These are phyloP conservation scores for Periophthalmus magnuspinnatus DNA, from an alignment of 2,797 vertebrate genomes.

Conservation along the genomic window DNA sequence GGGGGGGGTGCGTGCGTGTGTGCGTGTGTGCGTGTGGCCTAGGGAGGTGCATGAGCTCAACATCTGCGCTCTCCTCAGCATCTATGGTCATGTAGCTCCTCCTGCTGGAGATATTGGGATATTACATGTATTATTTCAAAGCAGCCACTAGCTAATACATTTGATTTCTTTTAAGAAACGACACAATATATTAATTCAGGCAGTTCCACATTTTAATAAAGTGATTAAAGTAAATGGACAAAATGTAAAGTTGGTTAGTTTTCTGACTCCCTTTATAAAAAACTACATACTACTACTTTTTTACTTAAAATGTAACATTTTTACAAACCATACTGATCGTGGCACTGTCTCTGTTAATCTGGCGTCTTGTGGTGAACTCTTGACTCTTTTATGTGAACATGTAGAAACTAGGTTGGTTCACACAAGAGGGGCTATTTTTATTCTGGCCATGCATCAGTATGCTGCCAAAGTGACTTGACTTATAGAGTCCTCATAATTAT, in stretches of 20 bases:
- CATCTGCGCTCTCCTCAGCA: conserved; percentile 24
- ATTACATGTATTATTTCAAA: not conserved
- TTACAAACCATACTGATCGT: not conserved
- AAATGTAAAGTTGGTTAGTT: too few species aligned
- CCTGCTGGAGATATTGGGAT: conserved; percentile 44
- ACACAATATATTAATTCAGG: not conserved
- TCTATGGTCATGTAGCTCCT: conserved; percentile 35
- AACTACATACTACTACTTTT: too few species aligned
- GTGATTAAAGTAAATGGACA: too few species aligned
- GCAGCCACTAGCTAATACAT: not conserved
- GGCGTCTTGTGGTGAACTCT: conserved; percentile 9
- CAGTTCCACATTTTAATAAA: not conserved
- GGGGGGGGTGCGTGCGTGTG: not conserved
- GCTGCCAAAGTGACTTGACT: not conserved
- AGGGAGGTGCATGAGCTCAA: conserved; percentile 48
- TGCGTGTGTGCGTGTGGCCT: not conserved
- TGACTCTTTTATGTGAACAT: conserved; percentile 4
- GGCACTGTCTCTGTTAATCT: conserved; percentile 8
- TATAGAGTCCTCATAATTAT: not conserved
- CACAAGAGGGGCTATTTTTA: conserved; percentile 17
- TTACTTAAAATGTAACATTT: too few species aligned
- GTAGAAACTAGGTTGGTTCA: conserved; percentile 18
- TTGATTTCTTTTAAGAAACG: not conserved
- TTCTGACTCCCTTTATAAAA: too few species aligned
- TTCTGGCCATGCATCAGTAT: conserved; percentile 20